Percentiles rank a stretch among this genome's conserved stretches.
These are phyloP conservation scores for Galaxias olidus DNA, from an alignment of 2,797 vertebrate genomes.

Conservation along the genomic window DNA sequence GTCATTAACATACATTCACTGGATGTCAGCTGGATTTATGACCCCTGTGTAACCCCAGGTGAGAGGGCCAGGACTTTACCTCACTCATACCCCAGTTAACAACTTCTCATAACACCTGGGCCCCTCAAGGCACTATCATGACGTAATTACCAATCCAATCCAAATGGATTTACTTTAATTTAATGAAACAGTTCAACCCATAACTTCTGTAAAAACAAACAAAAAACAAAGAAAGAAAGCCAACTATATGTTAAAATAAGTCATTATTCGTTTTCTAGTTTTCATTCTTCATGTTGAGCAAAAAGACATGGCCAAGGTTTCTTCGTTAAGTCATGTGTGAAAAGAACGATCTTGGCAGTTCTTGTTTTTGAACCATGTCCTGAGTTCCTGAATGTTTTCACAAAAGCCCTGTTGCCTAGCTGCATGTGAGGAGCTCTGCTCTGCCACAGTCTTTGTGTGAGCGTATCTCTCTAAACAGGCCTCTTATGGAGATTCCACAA, in stretches of 20 bases:
- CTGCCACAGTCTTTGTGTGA: slow-evolving; percentile 58
- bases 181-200: not conserved
- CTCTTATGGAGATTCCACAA: slow-evolving; percentile 53
- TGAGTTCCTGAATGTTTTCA: slow-evolving; percentile 62
- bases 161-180: not conserved
- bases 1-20: slow-evolving; percentile 9
- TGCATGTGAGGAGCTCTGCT: slow-evolving; percentile 49
- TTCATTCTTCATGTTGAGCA: slow-evolving; percentile 35
- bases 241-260: not conserved
- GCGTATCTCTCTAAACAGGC: slow-evolving; percentile 43
- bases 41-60: slow-evolving; percentile 21
- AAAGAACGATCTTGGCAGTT: slow-evolving; percentile 51
- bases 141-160: not conserved
- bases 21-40: slow-evolving; percentile 4
- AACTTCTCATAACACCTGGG: not conserved
- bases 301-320: slow-evolving; percentile 37
- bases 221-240: no score
- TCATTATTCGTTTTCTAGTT: slow-evolving; percentile 32
- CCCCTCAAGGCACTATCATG: not conserved
- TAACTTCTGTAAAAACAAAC: not conserved
- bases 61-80: not conserved
- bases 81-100: not conserved
- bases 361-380: slow-evolving; percentile 50
- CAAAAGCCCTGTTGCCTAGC: slow-evolving; percentile 74
- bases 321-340: slow-evolving; percentile 37